Base-by-base conservation (phyloP, 2,113 vertebrate species). In the Mesembrinibis cayennensis region DNA sequence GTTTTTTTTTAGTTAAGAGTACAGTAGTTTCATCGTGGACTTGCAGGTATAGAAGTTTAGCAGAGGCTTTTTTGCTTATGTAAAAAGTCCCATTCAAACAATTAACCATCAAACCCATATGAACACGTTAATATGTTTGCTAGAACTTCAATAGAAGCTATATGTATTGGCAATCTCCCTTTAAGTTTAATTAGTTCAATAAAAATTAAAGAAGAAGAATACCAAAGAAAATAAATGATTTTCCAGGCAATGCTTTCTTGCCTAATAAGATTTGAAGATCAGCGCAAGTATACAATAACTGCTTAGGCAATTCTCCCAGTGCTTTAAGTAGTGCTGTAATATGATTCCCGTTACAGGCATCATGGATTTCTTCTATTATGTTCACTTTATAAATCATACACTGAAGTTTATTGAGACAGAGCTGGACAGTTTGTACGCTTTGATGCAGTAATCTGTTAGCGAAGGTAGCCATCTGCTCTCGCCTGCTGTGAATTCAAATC, bases 171-270 rank as follows among this genome's bases (percentile, higher is more conserved):
- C 97, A 97, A 95, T 87, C 93, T 96, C 93, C 90, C 92, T 96
- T 94, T 81, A 95, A 82, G 89, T 96, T 96, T 97, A 98, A 98
- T 96, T 97, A 96, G 81, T 93, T 97, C 92, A 93, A 96, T 98
- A 97, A 97, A 97, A 98, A 96, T 96, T 89, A 98, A 97, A 96
- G 94, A 77, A 92, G 67, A 96, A 44, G 42, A 93, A 97, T 76
- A 96, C 14, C 20, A 95, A 97, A 97, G 66, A 87, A 89, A 89
- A 91, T 55, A 82, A 97, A 96, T 78, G 67, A 91, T 93, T 97
- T 97, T 95, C 87, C 90, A 97, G 90, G 92, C 91, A 96, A 93
- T 78, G 80, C 76, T 96, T 96, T 95, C 92, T 96, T 95, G 80
- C 84, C 94, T 97, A 97, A 92, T 96, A 97, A 97, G 94, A 97